Evolutionary conservation across 2,797 vertebrate species (phyloP).

Genomic region (Carapus acus): DNA sequence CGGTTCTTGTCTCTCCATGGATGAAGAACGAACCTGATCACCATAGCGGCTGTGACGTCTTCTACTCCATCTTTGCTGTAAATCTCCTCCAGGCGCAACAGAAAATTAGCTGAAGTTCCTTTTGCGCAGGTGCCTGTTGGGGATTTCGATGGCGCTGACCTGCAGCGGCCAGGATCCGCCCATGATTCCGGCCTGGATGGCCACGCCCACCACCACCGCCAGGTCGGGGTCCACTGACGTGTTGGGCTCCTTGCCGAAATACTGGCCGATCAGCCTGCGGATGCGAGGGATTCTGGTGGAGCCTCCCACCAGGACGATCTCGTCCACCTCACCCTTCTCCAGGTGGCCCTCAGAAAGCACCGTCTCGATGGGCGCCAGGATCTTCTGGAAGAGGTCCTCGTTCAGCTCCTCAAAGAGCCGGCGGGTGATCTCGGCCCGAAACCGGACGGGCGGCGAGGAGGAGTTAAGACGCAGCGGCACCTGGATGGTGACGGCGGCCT

Average conservation of each 20-base stretch:
- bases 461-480: slow-evolving; percentile 74
- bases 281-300: slow-evolving; percentile 94
- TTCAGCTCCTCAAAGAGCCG: slow-evolving; percentile 88
- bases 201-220: slow-evolving; percentile 91
- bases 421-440: slow-evolving; percentile 76
- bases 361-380: slow-evolving; percentile 83
- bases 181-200: slow-evolving; percentile 95
- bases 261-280: slow-evolving; percentile 83
- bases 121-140: slow-evolving; percentile 89
- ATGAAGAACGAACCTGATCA: too few species aligned
- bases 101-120: slow-evolving; percentile 83
- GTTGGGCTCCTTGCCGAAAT: slow-evolving; percentile 93
- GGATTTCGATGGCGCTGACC: slow-evolving; percentile 96
- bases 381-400: slow-evolving; percentile 92
- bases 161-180: slow-evolving; percentile 96
- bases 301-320: slow-evolving; percentile 93
- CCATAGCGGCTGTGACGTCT: too few species aligned
- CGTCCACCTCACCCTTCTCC: slow-evolving; percentile 84
- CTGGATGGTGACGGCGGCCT: slow-evolving; percentile 64
- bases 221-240: slow-evolving; percentile 93
- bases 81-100: neutral
- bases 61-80: neutral
- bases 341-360: slow-evolving; percentile 86
- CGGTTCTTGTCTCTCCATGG: too few species aligned
- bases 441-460: slow-evolving; percentile 59